These are phyloP conservation scores for Cebus imitator DNA, from an alignment of 2,113 vertebrate species.

Conservation along the genomic window DNA sequence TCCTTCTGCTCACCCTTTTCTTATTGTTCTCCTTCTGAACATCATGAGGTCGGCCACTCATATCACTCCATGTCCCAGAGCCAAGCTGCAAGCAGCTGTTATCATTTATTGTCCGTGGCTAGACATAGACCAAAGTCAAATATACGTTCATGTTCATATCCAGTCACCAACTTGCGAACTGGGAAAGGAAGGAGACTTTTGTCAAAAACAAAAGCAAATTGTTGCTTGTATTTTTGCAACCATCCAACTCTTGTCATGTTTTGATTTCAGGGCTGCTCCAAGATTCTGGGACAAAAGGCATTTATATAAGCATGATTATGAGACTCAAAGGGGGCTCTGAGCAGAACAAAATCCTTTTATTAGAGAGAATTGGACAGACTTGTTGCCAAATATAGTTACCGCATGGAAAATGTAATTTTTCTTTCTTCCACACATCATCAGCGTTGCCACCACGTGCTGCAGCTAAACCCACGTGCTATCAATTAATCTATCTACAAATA, in stretches of 20 bases:
- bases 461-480: neutral
- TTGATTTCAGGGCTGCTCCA: constrained; percentile 71
- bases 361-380: constrained; percentile 41
- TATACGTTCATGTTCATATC: neutral
- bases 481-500: neutral
- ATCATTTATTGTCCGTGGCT: neutral
- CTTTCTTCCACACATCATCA: neutral
- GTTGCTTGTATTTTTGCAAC: constrained; percentile 68
- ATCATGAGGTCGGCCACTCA: neutral
- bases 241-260: constrained; percentile 66
- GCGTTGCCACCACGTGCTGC: neutral
- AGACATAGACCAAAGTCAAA: constrained; percentile 1
- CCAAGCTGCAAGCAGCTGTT: neutral
- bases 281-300: constrained; percentile 71
- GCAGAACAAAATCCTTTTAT: constrained; percentile 69
- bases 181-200: constrained; percentile 51
- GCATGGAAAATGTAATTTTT: neutral
- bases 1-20: neutral
- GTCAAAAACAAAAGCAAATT: constrained; percentile 70
- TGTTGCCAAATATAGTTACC: constrained; percentile 57
- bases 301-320: constrained; percentile 69
- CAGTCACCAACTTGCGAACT: constrained; percentile 49
- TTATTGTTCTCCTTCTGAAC: neutral
- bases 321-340: constrained; percentile 59
- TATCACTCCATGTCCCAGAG: neutral